Base-by-base conservation (phyloP, 2,888 invertebrate genomes). In the Sylvicola cinctus region DNA sequence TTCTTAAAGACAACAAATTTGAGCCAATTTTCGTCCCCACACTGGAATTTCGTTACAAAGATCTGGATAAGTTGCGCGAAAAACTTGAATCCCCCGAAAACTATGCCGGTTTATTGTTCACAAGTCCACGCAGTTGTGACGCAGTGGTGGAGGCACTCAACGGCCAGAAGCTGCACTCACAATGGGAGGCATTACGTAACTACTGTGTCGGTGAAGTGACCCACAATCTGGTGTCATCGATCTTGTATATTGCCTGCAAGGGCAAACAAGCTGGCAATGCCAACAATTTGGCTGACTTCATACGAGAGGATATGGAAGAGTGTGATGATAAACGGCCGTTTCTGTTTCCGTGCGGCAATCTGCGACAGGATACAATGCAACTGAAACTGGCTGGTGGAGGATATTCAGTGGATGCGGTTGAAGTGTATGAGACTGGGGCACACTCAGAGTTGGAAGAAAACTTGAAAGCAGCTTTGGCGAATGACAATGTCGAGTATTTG, bases 201-300 rank as follows among this genome's bases (percentile, higher is more conserved):
- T 65, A 59, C 46, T 56, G 58, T 33, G 66, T 69, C 4, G 69
- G 69, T 36, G 63, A 66, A 50, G 55, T 61, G 38, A 67, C 68
- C 16, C 54, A 58, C 44, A 56, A 58, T 42, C 48, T 57, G 42
- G 61, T 62, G 14, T 38, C 54, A 36, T 50, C 54, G 15, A 52
- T 55, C 37, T 45, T 68, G 34, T 50, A 55, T 33, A 46, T 68
- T 16, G 49, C 57, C 40, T 63, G 65, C 31, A 49, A 54, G 34
- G 68, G 68, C 34, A 59, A 61, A 41, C 60, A 64, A 41, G 53
- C 62, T 38, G 68, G 68, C 23, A 68, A 65, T 52, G 66, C 66
- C 3, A 52, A 53, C 27, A 60, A 55, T 45, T 49, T 69, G 40
- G 58, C 62, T 6, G 58, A 64, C 39, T 49, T 52, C 29, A 66